Evolutionary conservation across 1,140 invertebrate species (phyloP), one percentile per base, ranked within the genome.

Genomic region (Cepaea nemoralis): DNA sequence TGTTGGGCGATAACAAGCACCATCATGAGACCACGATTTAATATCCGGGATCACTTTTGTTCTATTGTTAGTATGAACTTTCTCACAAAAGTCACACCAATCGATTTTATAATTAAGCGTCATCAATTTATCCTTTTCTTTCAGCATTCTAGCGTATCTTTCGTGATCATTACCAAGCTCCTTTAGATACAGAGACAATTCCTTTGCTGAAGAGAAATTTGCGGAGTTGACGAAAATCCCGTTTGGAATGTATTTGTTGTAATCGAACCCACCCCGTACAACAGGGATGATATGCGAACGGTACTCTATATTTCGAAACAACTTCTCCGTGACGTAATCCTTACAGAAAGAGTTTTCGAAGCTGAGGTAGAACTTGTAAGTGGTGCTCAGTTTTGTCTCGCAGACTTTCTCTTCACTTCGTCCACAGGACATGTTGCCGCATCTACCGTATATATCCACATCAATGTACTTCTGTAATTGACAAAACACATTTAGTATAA

Each of bases 321-420:
- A 85, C 84, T 92, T 92, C 75, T 92, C 91, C 22, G n/a, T n/a
- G n/a, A n/a, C n/a, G n/a, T n/a, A n/a, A n/a, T 92, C 91, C 35
- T 73, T 81, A 81, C 91, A 92, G 59, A 90, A 86, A 12, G 83
- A 85, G 77, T 92, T 92, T 73, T 92, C 91, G 88, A 99, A 99
- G 0, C 97, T 96, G 63, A 99, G 93, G 91, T 99, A 99, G 92
- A 99, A 99, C 90, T 98, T 99, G 92, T 99, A 99, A 69, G 97
- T 95, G 66, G 93, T 94, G 86, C 97, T 95, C 22, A 77, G 16
- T 37, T 14, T 2, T 5, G 8, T 39, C 2, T 42, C 40, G 31
- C 77, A 79, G 39, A 14, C 40, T 0, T 35, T 19, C 8, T 19
- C 24, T 22, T 77, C n/a, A 10, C 27, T 37, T 22, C 37, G 16